Evolutionary conservation across 1,140 invertebrate species (phyloP).

Genomic region (Helicoverpa armigera): DNA sequence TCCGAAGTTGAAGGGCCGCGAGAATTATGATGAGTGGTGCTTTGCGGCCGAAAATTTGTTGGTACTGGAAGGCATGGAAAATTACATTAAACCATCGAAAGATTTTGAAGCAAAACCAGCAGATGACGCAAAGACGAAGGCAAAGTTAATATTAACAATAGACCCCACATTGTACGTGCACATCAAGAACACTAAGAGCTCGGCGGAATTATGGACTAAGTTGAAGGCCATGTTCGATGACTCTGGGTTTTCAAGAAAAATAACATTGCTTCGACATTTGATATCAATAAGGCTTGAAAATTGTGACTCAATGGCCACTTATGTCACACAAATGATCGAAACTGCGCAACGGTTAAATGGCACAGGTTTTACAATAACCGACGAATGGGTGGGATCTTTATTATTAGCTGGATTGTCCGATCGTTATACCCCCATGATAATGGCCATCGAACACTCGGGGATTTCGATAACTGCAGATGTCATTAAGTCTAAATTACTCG

Average conservation of each 20-base stretch:
- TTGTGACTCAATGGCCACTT: too few species aligned
- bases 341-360: too few species aligned
- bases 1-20: background rate
- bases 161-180: background rate
- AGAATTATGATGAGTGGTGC: background rate
- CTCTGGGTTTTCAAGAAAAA: constrained; percentile 51
- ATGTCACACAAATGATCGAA: too few species aligned
- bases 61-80: background rate
- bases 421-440: too few species aligned
- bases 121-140: too few species aligned
- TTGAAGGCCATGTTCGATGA: constrained; percentile 51
- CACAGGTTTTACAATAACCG: too few species aligned
- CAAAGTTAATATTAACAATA: background rate
- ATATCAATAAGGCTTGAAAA: constrained; percentile 45
- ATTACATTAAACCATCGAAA: background rate
- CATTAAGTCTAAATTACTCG: too few species aligned
- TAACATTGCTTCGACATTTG: constrained; percentile 48
- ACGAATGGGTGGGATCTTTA: constrained; percentile 12
- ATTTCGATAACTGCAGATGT: too few species aligned
- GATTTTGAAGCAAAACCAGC: background rate
- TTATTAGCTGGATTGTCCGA: too few species aligned
- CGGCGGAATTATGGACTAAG: constrained; percentile 50
- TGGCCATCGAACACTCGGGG: too few species aligned
- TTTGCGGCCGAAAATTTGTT: constrained; percentile 39
- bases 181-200: constrained; percentile 24